Percentiles rank a stretch among this genome's conserved stretches.
Evolutionary conservation across 2,113 vertebrate genomes (phyloP).

Genomic region (Strix uralensis): DNA sequence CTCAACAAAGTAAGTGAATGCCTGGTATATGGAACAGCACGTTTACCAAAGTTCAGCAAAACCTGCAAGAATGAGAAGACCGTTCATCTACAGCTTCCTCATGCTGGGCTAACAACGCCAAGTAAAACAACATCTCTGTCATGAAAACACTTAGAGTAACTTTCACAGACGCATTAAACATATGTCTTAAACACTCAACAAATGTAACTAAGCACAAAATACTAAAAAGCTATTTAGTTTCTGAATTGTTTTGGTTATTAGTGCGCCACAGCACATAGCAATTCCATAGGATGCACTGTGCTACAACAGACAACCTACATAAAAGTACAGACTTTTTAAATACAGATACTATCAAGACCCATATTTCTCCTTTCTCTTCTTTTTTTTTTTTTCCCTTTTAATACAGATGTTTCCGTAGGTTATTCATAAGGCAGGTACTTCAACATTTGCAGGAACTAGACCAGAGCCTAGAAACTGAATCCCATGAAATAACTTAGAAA

Average conservation of each 20-base stretch:
- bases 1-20: background rate
- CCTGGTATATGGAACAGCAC: background rate
- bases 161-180: background rate
- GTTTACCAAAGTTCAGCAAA: background rate
- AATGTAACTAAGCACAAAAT: background rate
- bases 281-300: background rate
- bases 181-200: background rate
- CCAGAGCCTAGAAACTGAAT: background rate
- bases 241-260: background rate
- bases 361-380: background rate
- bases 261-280: background rate
- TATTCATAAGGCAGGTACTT: background rate
- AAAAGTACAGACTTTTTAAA: background rate
- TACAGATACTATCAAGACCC: background rate
- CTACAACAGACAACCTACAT: background rate
- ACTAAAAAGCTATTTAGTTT: background rate
- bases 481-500: background rate
- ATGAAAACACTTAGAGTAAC: background rate
- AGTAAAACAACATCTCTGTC: background rate
- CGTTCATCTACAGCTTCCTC: background rate
- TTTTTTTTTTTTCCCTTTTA: background rate
- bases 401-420: background rate
- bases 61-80: background rate
- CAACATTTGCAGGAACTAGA: background rate
- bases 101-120: accelerated